Base-by-base conservation (phyloP, 2,888 invertebrate genomes). In the Crematogaster levior region DNA sequence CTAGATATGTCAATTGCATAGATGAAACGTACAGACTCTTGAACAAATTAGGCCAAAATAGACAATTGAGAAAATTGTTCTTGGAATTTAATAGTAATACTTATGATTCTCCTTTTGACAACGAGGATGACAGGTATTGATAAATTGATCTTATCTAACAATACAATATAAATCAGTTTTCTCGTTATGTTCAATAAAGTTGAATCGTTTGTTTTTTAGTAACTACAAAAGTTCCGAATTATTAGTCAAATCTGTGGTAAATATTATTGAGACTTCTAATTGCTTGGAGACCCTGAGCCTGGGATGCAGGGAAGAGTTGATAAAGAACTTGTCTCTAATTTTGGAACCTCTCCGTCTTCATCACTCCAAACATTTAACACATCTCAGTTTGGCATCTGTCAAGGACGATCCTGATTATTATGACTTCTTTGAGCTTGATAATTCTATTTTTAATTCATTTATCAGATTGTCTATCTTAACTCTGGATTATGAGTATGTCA, bases 341-440 rank as follows among this genome's bases (percentile, higher is more conserved):
- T 89, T 96, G 46, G 92, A 94, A 51, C 91, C 94, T 6, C 92
- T 96, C 53, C 93, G 93, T 58, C 90, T 93, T 58, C 93, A 95
- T 88, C 96, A 96, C 77, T 92, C 96, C 65, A 95, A 95, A 88
- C 95, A 96, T 82, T 93, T 97, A 68, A 95, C 95, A 83, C 95
- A 96, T 85, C 95, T 97, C 60, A 96, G 97, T 89, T 94, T 97
- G 89, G 97, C 97, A 86, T 97, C 97, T 72, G 96, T 97, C 43
- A 97, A 97, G 94, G 96, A 96, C 93, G 96, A 97, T 95, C 96
- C 97, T 81, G 96, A 96, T 90, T 95, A 96, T 91, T 97, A 97
- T 94, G 95, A 96, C 72, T 94, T 95, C 66, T 93, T 95, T 43
- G 95, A 95, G 88, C 95, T 97, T 84, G 95, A 96, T 90, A 95